Percentiles rank a stretch among this genome's conserved stretches.
Conservation (phyloP, 2,113 vertebrate species). For the Motacilla alba region DNA sequence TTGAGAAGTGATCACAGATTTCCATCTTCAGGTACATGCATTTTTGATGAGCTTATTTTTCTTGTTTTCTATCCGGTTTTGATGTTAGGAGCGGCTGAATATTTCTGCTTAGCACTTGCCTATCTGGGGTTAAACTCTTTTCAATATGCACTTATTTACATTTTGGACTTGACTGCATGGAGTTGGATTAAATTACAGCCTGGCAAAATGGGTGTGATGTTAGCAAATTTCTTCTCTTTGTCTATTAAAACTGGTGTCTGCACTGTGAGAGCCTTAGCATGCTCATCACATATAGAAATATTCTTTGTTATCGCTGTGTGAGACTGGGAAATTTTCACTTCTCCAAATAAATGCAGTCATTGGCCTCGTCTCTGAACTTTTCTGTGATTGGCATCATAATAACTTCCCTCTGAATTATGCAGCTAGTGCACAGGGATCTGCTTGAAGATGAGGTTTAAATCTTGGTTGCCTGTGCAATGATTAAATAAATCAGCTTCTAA, state of each 20-base stretch:
- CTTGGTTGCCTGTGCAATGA: neutral
- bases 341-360: neutral
- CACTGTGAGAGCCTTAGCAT: neutral
- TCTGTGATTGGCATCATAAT: neutral
- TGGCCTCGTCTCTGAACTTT: neutral
- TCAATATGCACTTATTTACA: accelerated
- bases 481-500: constrained; percentile 45
- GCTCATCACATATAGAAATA: neutral
- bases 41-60: neutral
- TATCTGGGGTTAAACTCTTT: neutral
- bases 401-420: constrained; percentile 4
- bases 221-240: neutral
- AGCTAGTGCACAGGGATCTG: neutral
- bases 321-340: neutral
- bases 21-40: accelerated
- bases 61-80: neutral
- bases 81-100: neutral
- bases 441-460: constrained; percentile 12
- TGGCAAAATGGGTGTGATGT: neutral
- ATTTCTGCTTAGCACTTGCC: neutral
- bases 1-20: neutral
- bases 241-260: neutral
- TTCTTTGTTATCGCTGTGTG: neutral
- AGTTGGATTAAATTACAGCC: neutral
- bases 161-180: neutral